A percentile compares a stretch with the other conserved stretches of the same genome.
Evolutionary conservation across 2,888 invertebrate genomes (phyloP).

Genomic region (Megastigmus dorsalis): DNA sequence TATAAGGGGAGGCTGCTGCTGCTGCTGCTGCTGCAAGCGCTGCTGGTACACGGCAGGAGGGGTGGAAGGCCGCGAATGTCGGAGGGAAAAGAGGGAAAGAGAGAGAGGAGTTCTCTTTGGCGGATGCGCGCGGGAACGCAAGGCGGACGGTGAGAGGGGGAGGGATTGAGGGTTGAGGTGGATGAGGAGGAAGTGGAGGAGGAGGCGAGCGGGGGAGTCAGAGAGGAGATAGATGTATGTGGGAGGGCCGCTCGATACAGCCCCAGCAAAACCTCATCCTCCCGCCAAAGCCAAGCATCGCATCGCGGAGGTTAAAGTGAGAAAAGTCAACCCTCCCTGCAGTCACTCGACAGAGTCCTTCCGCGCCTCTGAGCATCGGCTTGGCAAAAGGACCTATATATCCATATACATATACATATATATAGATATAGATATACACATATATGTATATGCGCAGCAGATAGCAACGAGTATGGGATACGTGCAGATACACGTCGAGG

Average conservation of each 20-base stretch:
- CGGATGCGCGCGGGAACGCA: constrained; percentile 50
- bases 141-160: constrained; percentile 51
- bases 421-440: no score
- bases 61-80: constrained; percentile 71
- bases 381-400: constrained; percentile 56
- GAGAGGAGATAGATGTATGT: constrained; percentile 75
- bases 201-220: constrained; percentile 60
- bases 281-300: constrained; percentile 67
- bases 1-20: constrained; percentile 56
- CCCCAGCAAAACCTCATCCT: constrained; percentile 72
- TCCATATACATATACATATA: no score
- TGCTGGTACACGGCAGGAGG: constrained; percentile 63
- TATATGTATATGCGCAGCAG: no score
- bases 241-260: constrained; percentile 75
- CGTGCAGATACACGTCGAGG: no score
- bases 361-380: constrained; percentile 64
- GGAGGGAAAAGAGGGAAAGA: constrained; percentile 72
- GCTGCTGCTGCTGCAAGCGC: no score
- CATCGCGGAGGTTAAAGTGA: constrained; percentile 74
- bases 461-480: no score
- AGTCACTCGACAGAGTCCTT: constrained; percentile 68
- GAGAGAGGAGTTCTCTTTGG: constrained; percentile 57
- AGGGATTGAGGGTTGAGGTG: constrained; percentile 27
- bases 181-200: constrained; percentile 33
- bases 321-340: constrained; percentile 71